Evolutionary conservation across 2,888 invertebrate genomes (phyloP).

Genomic region (Agrochola lota): DNA sequence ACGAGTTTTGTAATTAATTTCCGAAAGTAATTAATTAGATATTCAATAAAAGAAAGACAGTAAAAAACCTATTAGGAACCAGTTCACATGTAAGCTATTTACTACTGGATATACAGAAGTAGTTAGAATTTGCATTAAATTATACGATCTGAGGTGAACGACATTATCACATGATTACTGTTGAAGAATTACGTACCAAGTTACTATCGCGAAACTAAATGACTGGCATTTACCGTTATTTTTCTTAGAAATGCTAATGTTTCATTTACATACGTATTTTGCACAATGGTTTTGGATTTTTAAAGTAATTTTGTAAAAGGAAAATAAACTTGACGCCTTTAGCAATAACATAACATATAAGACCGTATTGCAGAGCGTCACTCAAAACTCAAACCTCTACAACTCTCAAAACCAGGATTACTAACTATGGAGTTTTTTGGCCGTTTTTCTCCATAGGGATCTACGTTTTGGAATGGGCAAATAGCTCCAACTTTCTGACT

Average conservation of each 20-base stretch:
- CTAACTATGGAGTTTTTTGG: no score
- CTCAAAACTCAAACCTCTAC: no score
- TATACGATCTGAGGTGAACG: slow-evolving; percentile 40
- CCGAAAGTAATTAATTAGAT: slow-evolving; percentile 5
- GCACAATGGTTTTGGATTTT: not conserved
- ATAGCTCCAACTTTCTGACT: no score
- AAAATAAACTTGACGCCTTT: no score
- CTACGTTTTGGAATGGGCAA: no score
- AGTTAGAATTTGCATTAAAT: slow-evolving; percentile 38
- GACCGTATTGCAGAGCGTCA: not conserved
- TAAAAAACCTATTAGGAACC: slow-evolving; percentile 15
- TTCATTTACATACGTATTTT: not conserved
- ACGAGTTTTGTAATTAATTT: slow-evolving; percentile 3
- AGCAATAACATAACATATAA: not conserved
- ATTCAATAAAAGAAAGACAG: not conserved
- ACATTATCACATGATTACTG: slow-evolving; percentile 38
- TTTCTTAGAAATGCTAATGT: slow-evolving; percentile 9
- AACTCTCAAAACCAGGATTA: no score
- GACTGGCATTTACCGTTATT: slow-evolving; percentile 1
- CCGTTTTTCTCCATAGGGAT: no score
- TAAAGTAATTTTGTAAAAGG: not conserved
- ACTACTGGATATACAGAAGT: not conserved
- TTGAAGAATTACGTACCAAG: slow-evolving; percentile 3
- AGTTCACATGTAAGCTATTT: slow-evolving; percentile 27
- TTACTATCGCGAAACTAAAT: slow-evolving; percentile 17